Percentiles rank a stretch among this genome's conserved stretches.
Conservation (phyloP, 2,888 invertebrate genomes). For the Epinotia brunnichana region DNA sequence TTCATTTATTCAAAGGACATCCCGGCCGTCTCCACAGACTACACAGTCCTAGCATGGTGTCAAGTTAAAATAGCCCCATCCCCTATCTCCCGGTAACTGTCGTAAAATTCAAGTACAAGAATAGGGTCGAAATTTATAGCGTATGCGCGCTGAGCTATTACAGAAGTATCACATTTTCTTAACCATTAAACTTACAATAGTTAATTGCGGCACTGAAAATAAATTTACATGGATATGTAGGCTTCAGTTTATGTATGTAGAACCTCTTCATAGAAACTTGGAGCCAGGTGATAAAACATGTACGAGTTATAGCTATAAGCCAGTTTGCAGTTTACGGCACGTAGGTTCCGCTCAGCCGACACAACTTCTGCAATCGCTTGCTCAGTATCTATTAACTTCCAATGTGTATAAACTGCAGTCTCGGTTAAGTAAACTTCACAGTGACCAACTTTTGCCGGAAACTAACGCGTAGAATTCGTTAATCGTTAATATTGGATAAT, state of each 20-base stretch:
- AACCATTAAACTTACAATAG: too few relatives aligned
- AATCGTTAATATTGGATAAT: not conserved
- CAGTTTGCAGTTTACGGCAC: slow-evolving; percentile 18
- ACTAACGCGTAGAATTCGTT: not conserved
- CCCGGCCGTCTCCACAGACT: too few relatives aligned
- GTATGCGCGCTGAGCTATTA: too few relatives aligned
- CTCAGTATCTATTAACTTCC: slow-evolving; percentile 29
- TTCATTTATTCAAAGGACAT: too few relatives aligned
- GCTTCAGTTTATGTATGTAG: not conserved
- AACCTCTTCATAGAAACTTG: not conserved
- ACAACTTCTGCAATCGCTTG: slow-evolving; percentile 15
- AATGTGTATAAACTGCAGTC: slow-evolving; percentile 30
- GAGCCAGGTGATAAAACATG: slow-evolving; percentile 10
- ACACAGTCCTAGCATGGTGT: too few relatives aligned
- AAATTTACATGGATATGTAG: too few relatives aligned
- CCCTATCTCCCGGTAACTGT: too few relatives aligned
- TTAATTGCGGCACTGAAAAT: too few relatives aligned
- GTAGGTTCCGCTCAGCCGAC: slow-evolving; percentile 18
- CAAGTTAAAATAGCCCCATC: too few relatives aligned
- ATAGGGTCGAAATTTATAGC: too few relatives aligned
- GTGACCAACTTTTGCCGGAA: not conserved
- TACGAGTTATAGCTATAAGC: slow-evolving; percentile 11
- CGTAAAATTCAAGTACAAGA: too few relatives aligned
- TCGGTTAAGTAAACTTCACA: not conserved
- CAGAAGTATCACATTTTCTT: too few relatives aligned